Base-by-base conservation (phyloP, 23 tunicate genomes). In the Styela clava region DNA sequence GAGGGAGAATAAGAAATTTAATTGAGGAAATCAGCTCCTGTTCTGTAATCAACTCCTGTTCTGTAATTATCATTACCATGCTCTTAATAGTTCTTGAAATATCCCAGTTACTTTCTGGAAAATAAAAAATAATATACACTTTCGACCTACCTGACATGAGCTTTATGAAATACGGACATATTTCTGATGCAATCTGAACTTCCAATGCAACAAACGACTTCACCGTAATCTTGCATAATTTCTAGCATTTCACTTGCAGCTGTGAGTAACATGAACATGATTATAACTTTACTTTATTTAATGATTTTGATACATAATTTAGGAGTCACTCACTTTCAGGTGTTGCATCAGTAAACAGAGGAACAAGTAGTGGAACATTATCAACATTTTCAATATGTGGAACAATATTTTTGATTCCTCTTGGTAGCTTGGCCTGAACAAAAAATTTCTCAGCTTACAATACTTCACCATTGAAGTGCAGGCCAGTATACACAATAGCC, bases 331-430 rank as follows among this genome's bases (percentile, higher is more conserved):
- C 65, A 86, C 97, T 82, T 63, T 91, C 65, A 2, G 82, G 85
- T 1, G 79, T 64, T 68, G 87, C 79, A 64, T 91, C 91, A 21
- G 97, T 91, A 78, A 86, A 91, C 19, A 91, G 83, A 0, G 91
- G 97, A 7, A 91, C 97, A 35, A 86, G 87, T 56, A 91, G 62
- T 1, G 97, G 97, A 34, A 91, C 97, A 51, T 91, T 91, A 78
- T 91, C 97, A 74, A 91, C 83, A 26, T 86, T 79, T 34, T 91
- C 97, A 31, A 91, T 91, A 74, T 91, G 97, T 0, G 97, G 97
- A 24, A 91, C 69, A 44, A 91, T 87, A 83, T 91, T 91, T 25
- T 91, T 91, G 22, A 91, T 71, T 31, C 97, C 97, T 12, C 97
- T 78, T 3, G 97, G 97, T 0, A 91, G 79, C 67, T 91, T 91